Evolutionary conservation across 2,797 vertebrate genomes (phyloP), one percentile per base, ranked within the genome.

Genomic region (Vespertilio murinus): DNA sequence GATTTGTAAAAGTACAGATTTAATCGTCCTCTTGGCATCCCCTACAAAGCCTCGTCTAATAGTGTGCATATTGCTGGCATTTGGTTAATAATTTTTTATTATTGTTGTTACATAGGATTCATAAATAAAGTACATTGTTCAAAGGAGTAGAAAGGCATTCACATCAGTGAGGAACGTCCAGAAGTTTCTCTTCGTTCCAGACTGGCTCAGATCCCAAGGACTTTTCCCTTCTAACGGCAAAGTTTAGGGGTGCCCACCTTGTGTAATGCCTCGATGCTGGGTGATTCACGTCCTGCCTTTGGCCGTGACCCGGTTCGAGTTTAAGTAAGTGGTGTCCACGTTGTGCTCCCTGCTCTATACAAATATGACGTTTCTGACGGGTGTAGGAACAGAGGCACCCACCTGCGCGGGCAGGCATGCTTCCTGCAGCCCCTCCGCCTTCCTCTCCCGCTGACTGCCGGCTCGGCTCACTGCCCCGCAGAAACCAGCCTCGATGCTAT

Each of bases 401-500:
- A 14, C 89, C 87, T 67, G 70, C 35, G 65, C 2, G 2, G 78
- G 71, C 54, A 54, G 88, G 54, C 40, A 1, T 2, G 8, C 79
- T 95, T 95, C 95, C 95, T 83, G 88, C 78, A 61, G 79, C 49
- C 45, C 64, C 54, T 17, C 42, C 8, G 40, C 35, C 70, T 91
- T 64, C 84, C 90, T 69, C 56, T 80, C 90, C 78, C 33, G 75
- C 94, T 96, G 97, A 96, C 88, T 91, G 97, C 98, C 5, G 9
- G 91, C 98, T 98, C 97, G 6, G 93, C 98, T 98, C 97, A 91
- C 97, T 95, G 98, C 84, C 97, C 95, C 96, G 90, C 96, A 97
- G 88, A 96, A 92, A 90, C 59, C 98, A 97, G 87, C 94, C 84
- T 92, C 96, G 98, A 98, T 99, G 97, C 88, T 97, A 97, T 98